Evolutionary conservation across 64 coral and sea anemone genomes (phyloP).

Genomic region (Pocillopora verrucosa): DNA sequence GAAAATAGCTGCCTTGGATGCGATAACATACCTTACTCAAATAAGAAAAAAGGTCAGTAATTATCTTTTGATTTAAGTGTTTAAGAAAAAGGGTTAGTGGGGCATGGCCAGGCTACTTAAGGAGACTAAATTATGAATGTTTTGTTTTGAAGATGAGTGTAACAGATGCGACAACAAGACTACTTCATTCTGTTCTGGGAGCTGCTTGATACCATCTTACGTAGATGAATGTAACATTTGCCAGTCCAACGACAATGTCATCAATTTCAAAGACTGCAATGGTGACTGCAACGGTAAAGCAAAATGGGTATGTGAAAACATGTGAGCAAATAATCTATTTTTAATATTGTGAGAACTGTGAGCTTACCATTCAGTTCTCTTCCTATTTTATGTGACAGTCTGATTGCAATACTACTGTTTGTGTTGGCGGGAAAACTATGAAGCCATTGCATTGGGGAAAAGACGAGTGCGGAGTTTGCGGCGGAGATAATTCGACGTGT

Average conservation of each 20-base stretch:
- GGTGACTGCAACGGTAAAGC: background rate
- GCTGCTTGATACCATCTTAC: background rate
- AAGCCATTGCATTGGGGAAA: constrained; percentile 22
- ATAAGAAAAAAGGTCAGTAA: background rate
- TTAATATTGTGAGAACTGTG: no score
- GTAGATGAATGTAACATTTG: background rate
- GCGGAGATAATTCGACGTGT: constrained; percentile 55
- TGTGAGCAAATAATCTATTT: no score
- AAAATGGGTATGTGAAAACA: background rate
- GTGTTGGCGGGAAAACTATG: constrained; percentile 69
- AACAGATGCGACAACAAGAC: background rate
- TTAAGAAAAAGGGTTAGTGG: background rate
- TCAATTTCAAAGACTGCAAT: background rate
- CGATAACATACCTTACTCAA: background rate
- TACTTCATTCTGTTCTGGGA: background rate
- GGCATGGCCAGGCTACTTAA: background rate
- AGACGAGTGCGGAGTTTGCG: constrained; percentile 73
- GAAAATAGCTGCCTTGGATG: constrained; percentile 7
- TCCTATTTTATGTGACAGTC: background rate
- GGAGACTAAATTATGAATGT: no score
- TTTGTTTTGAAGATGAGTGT: constrained; percentile 21
- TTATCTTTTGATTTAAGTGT: background rate
- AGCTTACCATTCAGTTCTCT: background rate
- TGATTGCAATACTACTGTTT: constrained; percentile 10
- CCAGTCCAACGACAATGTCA: background rate